phyloP scores from a whole-genome alignment of 2,888 invertebrate genomes.

The Gymnoscelis rufifasciata region DNA sequence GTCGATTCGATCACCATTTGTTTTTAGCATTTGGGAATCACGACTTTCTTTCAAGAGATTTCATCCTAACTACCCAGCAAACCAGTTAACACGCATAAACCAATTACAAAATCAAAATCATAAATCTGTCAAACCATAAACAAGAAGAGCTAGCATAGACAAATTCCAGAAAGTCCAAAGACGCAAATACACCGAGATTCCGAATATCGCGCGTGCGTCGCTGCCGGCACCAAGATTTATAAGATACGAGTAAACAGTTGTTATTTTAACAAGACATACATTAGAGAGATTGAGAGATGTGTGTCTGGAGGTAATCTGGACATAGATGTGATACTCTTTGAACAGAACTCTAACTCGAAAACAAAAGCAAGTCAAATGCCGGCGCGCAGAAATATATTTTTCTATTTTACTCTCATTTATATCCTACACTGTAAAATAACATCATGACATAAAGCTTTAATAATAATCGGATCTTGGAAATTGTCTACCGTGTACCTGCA shows the following conservation, averaged over 20 bases:
- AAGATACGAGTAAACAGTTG: slow-evolving; percentile 41
- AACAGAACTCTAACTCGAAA: no score
- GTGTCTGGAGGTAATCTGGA: slow-evolving; percentile 9
- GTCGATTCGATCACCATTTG: no score
- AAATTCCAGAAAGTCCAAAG: slow-evolving; percentile 20
- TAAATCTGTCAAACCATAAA: slow-evolving; percentile 22
- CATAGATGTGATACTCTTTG: neutral
- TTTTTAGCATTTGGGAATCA: no score
- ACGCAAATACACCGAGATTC: slow-evolving; percentile 25
- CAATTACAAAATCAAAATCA: slow-evolving; percentile 2
- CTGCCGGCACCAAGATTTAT: slow-evolving; percentile 62
- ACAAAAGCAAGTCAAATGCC: no score
- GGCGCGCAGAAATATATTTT: no score
- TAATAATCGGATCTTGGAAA: no score
- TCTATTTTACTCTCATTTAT: no score
- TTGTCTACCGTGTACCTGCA: no score
- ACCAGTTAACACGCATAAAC: neutral
- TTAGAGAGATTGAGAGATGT: slow-evolving; percentile 39
- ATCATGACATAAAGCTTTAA: no score
- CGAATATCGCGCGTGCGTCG: slow-evolving; percentile 40
- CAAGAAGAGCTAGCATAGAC: slow-evolving; percentile 19
- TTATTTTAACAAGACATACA: slow-evolving; percentile 35
- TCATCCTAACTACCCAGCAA: no score
- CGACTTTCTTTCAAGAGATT: no score
- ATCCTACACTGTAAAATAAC: no score